Evolutionary conservation across 2,888 invertebrate genomes (phyloP).

Genomic region (Melanophora roralis): DNA sequence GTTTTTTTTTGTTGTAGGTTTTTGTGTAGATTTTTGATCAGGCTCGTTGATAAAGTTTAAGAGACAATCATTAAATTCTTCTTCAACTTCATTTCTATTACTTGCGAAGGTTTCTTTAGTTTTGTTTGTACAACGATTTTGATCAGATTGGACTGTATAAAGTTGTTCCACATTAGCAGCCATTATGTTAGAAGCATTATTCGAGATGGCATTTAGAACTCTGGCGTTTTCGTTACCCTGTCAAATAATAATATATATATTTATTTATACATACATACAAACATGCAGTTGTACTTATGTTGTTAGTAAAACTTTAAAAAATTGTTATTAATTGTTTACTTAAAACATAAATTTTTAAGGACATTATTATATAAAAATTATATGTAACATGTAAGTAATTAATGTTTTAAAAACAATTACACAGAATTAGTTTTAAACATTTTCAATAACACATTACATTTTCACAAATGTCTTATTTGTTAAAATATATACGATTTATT

Average conservation of each 20-base stretch:
- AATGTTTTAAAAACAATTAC: no score
- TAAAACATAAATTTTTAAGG: no score
- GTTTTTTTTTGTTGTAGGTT: background rate
- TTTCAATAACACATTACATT: no score
- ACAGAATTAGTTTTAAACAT: background rate
- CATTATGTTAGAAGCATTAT: background rate
- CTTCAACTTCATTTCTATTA: background rate
- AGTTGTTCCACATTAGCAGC: background rate
- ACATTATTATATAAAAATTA: no score
- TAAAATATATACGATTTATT: no score
- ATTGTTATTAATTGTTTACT: no score
- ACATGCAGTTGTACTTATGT: no score
- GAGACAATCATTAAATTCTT: slow-evolving; percentile 6
- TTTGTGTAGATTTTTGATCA: background rate
- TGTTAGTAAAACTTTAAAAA: no score
- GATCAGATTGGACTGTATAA: background rate
- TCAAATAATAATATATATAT: background rate
- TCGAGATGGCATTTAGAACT: background rate
- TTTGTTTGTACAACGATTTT: slow-evolving; percentile 2
- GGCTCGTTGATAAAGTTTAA: background rate
- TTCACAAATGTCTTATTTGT: no score
- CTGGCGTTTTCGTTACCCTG: background rate
- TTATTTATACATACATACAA: background rate
- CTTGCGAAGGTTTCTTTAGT: background rate
- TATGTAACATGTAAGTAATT: no score